A percentile compares a stretch with the other conserved stretches of the same genome.
These are phyloP conservation scores for Antrozous pallidus DNA, from an alignment of 2,797 vertebrate genomes.

Conservation along the genomic window DNA sequence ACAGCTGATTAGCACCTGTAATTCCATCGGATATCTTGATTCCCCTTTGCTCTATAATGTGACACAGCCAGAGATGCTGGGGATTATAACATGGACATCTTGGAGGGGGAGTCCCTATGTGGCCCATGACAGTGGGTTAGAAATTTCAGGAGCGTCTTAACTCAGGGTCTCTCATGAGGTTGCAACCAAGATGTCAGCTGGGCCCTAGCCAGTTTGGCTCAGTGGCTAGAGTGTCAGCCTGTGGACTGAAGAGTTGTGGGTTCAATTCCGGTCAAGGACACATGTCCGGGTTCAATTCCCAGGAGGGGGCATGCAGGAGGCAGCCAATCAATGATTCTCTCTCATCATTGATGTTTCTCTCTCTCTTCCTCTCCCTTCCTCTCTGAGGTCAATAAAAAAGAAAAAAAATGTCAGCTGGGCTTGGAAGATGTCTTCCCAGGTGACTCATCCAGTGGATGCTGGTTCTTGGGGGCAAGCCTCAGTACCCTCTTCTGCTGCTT, in stretches of 20 bases:
- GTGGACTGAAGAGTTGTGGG: too few relatives aligned
- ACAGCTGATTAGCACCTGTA: neutral
- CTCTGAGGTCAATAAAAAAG: too few relatives aligned
- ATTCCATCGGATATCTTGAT: neutral
- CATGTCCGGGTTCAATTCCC: too few relatives aligned
- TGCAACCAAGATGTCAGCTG: neutral
- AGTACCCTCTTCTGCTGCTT: neutral
- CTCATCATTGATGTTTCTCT: too few relatives aligned
- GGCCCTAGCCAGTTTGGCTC: neutral
- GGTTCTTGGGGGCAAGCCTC: neutral
- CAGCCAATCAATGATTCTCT: too few relatives aligned
- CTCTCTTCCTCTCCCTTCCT: too few relatives aligned
- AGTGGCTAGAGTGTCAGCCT: too few relatives aligned
- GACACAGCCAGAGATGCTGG: neutral
- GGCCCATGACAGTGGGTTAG: neutral
- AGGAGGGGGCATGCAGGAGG: too few relatives aligned
- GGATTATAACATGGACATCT: neutral
- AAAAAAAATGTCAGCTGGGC: neutral
- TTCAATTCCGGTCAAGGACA: too few relatives aligned
- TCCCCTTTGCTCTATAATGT: neutral
- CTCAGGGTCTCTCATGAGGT: neutral
- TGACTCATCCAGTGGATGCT: neutral
- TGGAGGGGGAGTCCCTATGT: neutral
- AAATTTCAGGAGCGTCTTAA: neutral
- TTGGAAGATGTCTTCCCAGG: neutral